These are phyloP conservation scores for Melieria picta DNA, from an alignment of 2,888 invertebrate species.

Conservation along the genomic window DNA sequence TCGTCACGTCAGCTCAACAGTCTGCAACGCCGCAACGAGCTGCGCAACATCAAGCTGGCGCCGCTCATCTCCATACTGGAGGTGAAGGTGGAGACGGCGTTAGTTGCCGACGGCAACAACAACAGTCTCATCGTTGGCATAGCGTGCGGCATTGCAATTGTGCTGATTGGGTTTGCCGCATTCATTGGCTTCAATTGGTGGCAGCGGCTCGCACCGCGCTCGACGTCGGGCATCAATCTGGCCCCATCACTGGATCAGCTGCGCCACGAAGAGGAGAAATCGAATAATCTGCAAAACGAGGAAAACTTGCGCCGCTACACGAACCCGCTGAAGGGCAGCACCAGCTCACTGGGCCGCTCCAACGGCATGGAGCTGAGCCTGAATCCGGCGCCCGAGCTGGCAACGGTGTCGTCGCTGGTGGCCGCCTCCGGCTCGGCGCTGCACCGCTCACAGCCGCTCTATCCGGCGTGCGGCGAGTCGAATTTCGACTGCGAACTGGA, in stretches of 20 bases:
- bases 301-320: conserved; percentile 87
- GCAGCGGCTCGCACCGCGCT: conserved; percentile 68
- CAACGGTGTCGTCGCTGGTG: conserved; percentile 58
- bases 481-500: conserved; percentile 65
- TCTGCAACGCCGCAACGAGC: conserved; percentile 55
- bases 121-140: conserved; percentile 66
- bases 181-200: conserved; percentile 70
- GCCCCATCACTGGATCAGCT: conserved; percentile 71
- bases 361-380: conserved; percentile 67
- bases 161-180: conserved; percentile 65
- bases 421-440: conserved; percentile 65
- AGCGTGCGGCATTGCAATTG: conserved; percentile 65
- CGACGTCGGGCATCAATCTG: conserved; percentile 68
- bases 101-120: conserved; percentile 66
- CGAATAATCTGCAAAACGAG: conserved; percentile 90
- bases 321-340: conserved; percentile 77
- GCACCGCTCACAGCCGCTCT: conserved; percentile 64
- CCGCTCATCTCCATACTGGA: conserved; percentile 78
- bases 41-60: conserved; percentile 70
- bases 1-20: conserved; percentile 69
- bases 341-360: conserved; percentile 69
- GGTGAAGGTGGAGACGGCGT: conserved; percentile 78
- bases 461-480: conserved; percentile 63
- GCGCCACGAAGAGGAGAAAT: conserved; percentile 85
- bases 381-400: conserved; percentile 62